Evolutionary conservation across 2,888 invertebrate species (phyloP), one percentile per base, ranked within the genome.

Genomic region (Rhorus exstirpatorius): DNA sequence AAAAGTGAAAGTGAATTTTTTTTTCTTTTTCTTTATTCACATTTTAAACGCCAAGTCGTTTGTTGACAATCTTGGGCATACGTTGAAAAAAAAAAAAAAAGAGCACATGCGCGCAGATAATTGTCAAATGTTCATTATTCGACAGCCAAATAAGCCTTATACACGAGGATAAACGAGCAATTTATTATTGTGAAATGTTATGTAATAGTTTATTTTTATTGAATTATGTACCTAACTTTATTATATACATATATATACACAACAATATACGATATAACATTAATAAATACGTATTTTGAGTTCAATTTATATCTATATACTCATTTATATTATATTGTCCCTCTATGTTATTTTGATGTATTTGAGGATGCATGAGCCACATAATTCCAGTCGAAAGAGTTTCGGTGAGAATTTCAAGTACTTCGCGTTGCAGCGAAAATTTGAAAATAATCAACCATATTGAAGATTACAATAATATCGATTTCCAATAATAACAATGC

Each of bases 181-280:
- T 81, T 67, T 86, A 86, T 87, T 83, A 87, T 86, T 60, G 77
- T 85, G 89, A 88, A 90, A 87, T 88, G 88, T 90, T 90, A 87
- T 84, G 67, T 84, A 86, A 79, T 85, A 79, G 83, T 84, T 86
- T 86, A 87, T 86, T 86, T 86, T 82, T 84, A 81, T 84, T 80
- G 81, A 83, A 87, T 84, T 86, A 87, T 85, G 81, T 84, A 79
- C 75, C 71, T 78, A 63, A 65, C 68, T 71, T 76, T 78, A 82
- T 75, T 82, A 81, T 68, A 68, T 78, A 80, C 71, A 78, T 68
- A 77, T 55, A 72, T 46, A 67, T 72, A 81, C 35, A 78, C 53
- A 81, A 35, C 46, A 60, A 81, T 77, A 68, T 60, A 72, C 58
- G 51, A 71, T 49, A 35, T 77, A 72, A 77, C 72, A 77, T 72